phyloP scores from a whole-genome alignment of 2,113 vertebrate species.

The Lepus europaeus region DNA sequence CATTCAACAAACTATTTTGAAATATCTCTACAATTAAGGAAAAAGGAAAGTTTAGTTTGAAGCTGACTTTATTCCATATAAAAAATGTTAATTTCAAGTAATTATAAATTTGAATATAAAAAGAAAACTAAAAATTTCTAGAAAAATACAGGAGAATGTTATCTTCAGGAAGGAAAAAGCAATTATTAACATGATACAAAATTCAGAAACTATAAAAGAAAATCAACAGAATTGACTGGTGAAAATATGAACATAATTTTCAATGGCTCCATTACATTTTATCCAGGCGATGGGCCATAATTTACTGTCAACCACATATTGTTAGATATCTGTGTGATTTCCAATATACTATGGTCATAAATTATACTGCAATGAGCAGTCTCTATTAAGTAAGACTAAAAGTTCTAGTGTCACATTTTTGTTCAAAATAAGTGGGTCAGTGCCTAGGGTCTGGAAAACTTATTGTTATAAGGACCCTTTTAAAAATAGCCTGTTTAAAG shows the following conservation, averaged over 20 bases:
- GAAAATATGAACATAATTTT: neutral
- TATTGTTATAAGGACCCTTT: conserved; percentile 28
- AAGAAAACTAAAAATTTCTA: neutral
- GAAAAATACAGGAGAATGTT: conserved; percentile 7
- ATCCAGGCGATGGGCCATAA: neutral
- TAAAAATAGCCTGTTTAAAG: conserved; percentile 53
- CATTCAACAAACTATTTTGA: conserved; percentile 31
- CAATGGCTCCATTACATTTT: neutral
- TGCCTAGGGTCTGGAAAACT: conserved; percentile 9
- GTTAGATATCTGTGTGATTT: neutral
- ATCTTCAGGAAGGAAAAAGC: neutral
- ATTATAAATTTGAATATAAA: conserved; percentile 15
- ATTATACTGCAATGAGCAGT: conserved; percentile 20
- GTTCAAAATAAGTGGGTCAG: conserved; percentile 56
- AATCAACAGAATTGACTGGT: neutral
- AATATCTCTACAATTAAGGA: neutral
- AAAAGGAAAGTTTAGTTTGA: neutral
- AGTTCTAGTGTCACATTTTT: conserved; percentile 21
- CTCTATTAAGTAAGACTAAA: neutral
- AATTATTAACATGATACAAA: neutral
- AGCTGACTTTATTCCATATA: neutral
- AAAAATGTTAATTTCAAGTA: neutral
- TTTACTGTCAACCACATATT: conserved; percentile 12
- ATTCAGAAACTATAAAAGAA: neutral
- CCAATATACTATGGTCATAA: neutral